Evolutionary conservation across 2,888 invertebrate genomes (phyloP).

Genomic region (Sipha maydis): DNA sequence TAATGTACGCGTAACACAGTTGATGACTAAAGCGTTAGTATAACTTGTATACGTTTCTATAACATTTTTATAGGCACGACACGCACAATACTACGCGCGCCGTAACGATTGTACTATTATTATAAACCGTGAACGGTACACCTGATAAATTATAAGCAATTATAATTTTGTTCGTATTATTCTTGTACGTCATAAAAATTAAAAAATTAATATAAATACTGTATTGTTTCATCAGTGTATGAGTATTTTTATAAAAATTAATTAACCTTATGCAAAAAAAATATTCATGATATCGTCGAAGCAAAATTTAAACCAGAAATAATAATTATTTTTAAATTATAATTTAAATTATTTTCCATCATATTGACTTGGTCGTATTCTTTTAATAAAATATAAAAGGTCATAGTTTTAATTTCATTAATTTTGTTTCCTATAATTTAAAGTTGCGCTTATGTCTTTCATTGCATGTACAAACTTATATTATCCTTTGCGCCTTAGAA

Average conservation of each 20-base stretch:
- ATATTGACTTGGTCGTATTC: too few species aligned
- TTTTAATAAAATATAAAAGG: too few species aligned
- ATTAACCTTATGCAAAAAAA: too few species aligned
- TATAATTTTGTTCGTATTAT: neutral
- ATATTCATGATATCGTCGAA: too few species aligned
- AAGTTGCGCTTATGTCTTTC: too few species aligned
- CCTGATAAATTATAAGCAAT: neutral
- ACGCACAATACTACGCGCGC: neutral
- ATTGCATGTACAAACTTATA: too few species aligned
- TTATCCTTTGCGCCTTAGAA: too few species aligned
- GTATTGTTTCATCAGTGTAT: neutral
- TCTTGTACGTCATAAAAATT: neutral
- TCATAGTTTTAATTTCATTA: too few species aligned
- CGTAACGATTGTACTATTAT: neutral
- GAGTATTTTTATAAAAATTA: neutral
- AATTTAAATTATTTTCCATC: too few species aligned
- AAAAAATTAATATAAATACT: neutral
- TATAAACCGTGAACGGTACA: slow-evolving; percentile 4
- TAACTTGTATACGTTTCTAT: neutral
- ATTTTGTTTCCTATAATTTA: too few species aligned
- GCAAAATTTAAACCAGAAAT: too few species aligned
- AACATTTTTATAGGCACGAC: neutral
- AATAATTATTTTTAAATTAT: too few species aligned
- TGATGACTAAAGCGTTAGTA: neutral
- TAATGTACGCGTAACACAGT: neutral